A percentile compares a stretch with the other conserved stretches of the same genome.
Conservation (phyloP, 2,113 vertebrate species). For the Lophotis ruficrista region DNA sequence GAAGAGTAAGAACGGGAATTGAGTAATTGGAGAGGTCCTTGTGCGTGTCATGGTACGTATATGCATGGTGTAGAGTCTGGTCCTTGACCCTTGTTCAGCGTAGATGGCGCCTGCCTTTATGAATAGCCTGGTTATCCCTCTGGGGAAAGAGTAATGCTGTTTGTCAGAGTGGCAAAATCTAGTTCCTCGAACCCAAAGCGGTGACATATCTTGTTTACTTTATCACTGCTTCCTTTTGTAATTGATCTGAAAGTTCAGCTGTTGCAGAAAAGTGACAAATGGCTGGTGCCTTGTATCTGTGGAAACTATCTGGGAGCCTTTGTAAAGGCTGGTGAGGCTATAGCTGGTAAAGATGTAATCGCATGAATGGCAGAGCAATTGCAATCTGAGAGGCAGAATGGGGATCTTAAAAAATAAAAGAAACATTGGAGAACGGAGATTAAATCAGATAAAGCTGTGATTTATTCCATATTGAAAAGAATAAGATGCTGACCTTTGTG, state of each 20-base stretch:
- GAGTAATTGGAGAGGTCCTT: fast-evolving
- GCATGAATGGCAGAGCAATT: not conserved
- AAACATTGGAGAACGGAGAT: not conserved
- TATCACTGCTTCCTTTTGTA: constrained; percentile 13
- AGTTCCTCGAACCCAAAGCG: not conserved
- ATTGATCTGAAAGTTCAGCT: constrained; percentile 39
- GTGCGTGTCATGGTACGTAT: fast-evolving
- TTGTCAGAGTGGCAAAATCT: constrained; percentile 27
- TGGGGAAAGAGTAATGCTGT: not conserved
- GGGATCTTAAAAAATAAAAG: not conserved
- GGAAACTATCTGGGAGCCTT: not conserved
- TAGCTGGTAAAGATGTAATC: not conserved
- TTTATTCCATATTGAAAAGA: not conserved
- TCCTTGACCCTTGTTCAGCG: not conserved
- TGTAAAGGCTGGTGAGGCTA: not conserved
- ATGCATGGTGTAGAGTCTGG: not conserved
- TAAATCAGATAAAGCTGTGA: not conserved
- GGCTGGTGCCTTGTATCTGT: not conserved
- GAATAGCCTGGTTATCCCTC: not conserved
- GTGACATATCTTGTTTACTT: constrained; percentile 22
- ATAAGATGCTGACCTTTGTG: not conserved
- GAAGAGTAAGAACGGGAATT: not conserved
- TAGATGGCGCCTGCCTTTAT: not conserved
- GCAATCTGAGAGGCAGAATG: not conserved
- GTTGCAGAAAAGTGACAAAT: constrained; percentile 32